Conservation (phyloP, 2,113 vertebrate species). For the Lipophrys pholis region DNA sequence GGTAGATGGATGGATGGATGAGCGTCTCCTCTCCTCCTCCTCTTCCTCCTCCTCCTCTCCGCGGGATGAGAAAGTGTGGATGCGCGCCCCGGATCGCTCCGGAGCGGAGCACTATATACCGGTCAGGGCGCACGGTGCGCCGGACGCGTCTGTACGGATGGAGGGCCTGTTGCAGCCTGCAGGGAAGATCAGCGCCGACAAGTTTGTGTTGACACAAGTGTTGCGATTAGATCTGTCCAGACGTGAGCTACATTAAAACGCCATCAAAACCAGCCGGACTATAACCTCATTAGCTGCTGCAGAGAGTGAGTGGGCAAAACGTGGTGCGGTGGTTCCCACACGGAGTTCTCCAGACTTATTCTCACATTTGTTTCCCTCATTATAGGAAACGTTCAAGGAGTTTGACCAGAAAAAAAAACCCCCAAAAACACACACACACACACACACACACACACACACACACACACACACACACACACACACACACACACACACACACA, state of each 20-base stretch:
- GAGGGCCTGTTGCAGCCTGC: conserved; percentile 25
- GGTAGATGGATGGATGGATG: conserved; percentile 8
- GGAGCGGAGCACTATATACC: conserved; percentile 41
- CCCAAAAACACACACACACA: no score
- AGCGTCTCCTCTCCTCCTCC: conserved; percentile 38
- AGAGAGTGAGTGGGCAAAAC: no score
- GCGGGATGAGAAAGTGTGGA: conserved; percentile 3
- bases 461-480: no score
- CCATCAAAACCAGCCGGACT: neutral
- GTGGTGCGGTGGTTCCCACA: no score
- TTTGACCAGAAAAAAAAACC: neutral
- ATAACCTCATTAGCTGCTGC: neutral
- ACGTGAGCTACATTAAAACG: neutral
- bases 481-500: no score
- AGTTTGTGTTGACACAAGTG: conserved; percentile 40
- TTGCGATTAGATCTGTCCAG: conserved; percentile 9
- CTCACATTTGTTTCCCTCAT: no score
- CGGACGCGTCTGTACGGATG: conserved; percentile 48
- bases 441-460: no score
- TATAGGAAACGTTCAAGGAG: no score
- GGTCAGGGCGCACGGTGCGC: conserved; percentile 29
- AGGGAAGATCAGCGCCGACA: conserved; percentile 35
- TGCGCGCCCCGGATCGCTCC: conserved; percentile 24
- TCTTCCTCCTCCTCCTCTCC: conserved; percentile 25
- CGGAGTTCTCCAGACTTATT: no score